A percentile compares a stretch with the other conserved stretches of the same genome.
phyloP scores from a whole-genome alignment of 2,888 invertebrate genomes.

The Eupithecia subumbrata region DNA sequence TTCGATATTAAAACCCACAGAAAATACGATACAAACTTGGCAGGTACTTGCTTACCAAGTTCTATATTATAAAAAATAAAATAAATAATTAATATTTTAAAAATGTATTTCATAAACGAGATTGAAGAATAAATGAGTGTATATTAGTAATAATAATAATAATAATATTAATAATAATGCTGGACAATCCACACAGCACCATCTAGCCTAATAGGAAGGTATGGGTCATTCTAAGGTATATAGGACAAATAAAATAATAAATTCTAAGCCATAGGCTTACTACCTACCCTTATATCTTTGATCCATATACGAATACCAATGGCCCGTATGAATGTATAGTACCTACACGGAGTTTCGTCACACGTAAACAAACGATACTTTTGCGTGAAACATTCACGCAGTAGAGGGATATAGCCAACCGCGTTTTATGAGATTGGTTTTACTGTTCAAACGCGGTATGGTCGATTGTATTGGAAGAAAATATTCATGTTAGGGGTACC shows the following conservation, averaged over 20 bases:
- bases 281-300: neutral
- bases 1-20: neutral
- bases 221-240: neutral
- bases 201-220: no score
- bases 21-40: neutral
- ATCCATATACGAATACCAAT: neutral
- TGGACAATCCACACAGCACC: no score
- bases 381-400: slow-evolving; percentile 35
- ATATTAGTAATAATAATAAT: no score
- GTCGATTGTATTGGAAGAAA: slow-evolving; percentile 50
- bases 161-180: no score
- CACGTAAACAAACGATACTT: slow-evolving; percentile 27
- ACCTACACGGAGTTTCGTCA: neutral
- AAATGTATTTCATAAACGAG: no score
- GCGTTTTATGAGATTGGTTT: slow-evolving; percentile 52
- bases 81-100: no score
- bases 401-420: slow-evolving; percentile 34
- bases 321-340: neutral
- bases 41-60: no score
- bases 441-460: slow-evolving; percentile 51
- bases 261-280: neutral
- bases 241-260: neutral
- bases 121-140: no score
- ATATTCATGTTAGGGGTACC: slow-evolving; percentile 46
- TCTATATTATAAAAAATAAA: no score